Evolutionary conservation across 2,888 invertebrate species (phyloP).

Genomic region (Oscheius onirici): DNA sequence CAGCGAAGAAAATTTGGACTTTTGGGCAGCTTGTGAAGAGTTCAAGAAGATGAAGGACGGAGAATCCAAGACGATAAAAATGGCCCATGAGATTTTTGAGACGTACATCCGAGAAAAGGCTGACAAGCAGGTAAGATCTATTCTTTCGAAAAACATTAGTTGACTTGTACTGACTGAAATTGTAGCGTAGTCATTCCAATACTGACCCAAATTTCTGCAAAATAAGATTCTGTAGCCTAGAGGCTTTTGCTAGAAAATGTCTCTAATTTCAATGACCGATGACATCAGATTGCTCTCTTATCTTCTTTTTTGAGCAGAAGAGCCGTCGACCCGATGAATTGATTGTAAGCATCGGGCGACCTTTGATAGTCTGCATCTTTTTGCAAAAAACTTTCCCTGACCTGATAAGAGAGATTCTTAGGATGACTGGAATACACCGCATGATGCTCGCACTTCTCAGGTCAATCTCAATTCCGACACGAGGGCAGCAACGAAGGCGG

Average conservation of each 20-base stretch:
- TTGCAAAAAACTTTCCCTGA: too few species aligned
- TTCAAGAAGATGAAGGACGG: constrained; percentile 69
- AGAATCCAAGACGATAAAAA: constrained; percentile 56
- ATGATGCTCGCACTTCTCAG: constrained; percentile 35
- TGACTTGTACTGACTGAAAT: not conserved
- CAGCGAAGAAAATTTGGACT: constrained; percentile 68
- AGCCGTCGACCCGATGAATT: constrained; percentile 2
- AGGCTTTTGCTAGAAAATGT: too few species aligned
- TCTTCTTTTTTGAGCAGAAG: not conserved
- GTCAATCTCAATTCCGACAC: constrained; percentile 68
- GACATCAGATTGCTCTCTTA: not conserved
- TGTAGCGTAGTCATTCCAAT: not conserved
- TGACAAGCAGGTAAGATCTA: constrained; percentile 56
- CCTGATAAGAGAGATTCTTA: not conserved
- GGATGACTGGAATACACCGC: not conserved
- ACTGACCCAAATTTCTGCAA: not conserved
- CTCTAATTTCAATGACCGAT: constrained; percentile 8
- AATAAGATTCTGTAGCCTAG: not conserved
- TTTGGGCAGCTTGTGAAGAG: constrained; percentile 66
- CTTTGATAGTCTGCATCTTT: constrained; percentile 1
- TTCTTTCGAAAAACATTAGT: constrained; percentile 5
- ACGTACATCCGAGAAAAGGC: constrained; percentile 61
- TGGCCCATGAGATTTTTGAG: constrained; percentile 63
- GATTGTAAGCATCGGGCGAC: not conserved
- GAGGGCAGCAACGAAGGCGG: constrained; percentile 63